These are phyloP conservation scores for Notospermus geniculatus DNA, from an alignment of 1,140 invertebrate genomes.

Conservation along the genomic window DNA sequence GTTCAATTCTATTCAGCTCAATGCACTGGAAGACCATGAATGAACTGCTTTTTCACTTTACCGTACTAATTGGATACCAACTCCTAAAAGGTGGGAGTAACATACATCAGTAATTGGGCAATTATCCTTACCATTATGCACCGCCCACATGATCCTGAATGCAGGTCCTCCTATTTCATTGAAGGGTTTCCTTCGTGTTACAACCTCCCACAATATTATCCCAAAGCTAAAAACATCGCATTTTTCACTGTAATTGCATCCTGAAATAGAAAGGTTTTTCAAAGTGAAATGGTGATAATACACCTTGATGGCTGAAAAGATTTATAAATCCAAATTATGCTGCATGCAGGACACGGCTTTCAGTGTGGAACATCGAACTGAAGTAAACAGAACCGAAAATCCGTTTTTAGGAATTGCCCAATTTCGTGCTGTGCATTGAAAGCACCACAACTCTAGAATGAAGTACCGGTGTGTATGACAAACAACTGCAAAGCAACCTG, in stretches of 20 bases:
- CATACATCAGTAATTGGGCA: background rate
- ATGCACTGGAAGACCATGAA: background rate
- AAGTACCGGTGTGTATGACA: background rate
- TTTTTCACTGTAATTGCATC: conserved; percentile 84
- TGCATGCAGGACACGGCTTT: conserved; percentile 17
- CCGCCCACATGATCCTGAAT: conserved; percentile 93
- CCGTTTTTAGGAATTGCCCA: background rate
- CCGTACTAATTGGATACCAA: background rate
- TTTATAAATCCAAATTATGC: conserved; percentile 2
- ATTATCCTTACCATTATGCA: conserved; percentile 69
- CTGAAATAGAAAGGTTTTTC: conserved; percentile 29
- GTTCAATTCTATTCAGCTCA: background rate
- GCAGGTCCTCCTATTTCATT: conserved; percentile 80
- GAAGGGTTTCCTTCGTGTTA: conserved; percentile 88
- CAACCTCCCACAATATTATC: conserved; percentile 95
- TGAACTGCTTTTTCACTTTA: background rate
- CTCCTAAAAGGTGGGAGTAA: background rate
- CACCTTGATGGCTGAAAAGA: no score
- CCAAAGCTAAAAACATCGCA: conserved; percentile 99
- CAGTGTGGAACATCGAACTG: no score
- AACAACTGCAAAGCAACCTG: background rate
- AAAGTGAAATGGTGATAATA: conserved; percentile 1
- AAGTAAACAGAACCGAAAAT: no score
- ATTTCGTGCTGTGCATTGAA: background rate
- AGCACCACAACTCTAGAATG: background rate